Evolutionary conservation across 2,888 invertebrate genomes (phyloP).

Genomic region (Agrotis exclamationis): DNA sequence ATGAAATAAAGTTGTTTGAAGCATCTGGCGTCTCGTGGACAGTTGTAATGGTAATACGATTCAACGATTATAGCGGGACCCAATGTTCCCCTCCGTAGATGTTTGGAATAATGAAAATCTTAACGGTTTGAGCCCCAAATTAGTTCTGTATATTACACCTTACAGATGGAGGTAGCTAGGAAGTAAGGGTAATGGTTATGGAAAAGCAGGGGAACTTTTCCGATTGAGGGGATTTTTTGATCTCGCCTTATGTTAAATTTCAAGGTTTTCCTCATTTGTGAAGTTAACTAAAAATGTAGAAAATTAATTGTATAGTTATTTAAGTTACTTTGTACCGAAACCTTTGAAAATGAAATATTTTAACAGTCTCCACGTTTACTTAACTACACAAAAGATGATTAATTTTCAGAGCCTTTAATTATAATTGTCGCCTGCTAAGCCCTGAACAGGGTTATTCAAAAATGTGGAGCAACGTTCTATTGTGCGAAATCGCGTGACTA

Average conservation of each 20-base stretch:
- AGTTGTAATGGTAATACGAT: constrained; percentile 90
- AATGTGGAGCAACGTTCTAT: constrained; percentile 42
- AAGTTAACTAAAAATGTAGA: too few relatives aligned
- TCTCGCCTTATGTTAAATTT: constrained; percentile 30
- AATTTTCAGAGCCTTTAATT: constrained; percentile 58
- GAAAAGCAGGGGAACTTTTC: constrained; percentile 54
- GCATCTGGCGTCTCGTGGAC: constrained; percentile 87
- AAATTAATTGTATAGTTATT: constrained; percentile 34
- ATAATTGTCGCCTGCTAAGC: constrained; percentile 36
- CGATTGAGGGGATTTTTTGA: constrained; percentile 42
- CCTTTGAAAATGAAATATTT: constrained; percentile 50
- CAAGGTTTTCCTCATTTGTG: too few relatives aligned
- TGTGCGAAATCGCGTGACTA: constrained; percentile 54
- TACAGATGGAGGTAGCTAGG: constrained; percentile 57
- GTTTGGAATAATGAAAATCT: constrained; percentile 87
- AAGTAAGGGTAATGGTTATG: constrained; percentile 60
- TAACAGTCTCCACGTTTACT: constrained; percentile 48
- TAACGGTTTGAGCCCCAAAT: constrained; percentile 84
- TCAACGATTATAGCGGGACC: constrained; percentile 87
- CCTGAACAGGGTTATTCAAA: constrained; percentile 50
- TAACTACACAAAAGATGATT: constrained; percentile 61
- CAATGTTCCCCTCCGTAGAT: constrained; percentile 77
- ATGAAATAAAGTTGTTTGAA: constrained; percentile 88
- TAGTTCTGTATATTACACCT: constrained; percentile 80
- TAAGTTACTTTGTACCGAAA: constrained; percentile 31